Percentiles rank a stretch among this genome's conserved stretches.
Evolutionary conservation across 2,113 vertebrate genomes (phyloP).

Genomic region (Emydocephalus ijimae): DNA sequence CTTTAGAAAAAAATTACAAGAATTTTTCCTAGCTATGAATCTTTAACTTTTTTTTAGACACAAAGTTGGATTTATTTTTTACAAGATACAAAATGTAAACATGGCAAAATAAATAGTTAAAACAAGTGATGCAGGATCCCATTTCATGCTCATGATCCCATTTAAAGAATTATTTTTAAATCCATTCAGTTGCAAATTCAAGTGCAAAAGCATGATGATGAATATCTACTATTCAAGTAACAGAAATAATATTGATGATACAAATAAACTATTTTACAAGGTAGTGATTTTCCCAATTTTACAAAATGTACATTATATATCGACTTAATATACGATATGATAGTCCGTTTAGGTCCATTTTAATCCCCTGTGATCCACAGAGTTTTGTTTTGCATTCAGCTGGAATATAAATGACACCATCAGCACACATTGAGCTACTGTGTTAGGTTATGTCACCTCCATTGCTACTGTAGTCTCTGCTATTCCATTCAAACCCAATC

Average conservation of each 20-base stretch:
- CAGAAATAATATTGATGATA: slow-evolving; percentile 96
- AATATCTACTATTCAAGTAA: slow-evolving; percentile 96
- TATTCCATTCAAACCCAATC: slow-evolving; percentile 85
- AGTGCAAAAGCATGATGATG: slow-evolving; percentile 96
- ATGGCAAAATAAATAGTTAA: slow-evolving; percentile 98
- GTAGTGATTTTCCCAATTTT: slow-evolving; percentile 94
- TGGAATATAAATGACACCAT: slow-evolving; percentile 62
- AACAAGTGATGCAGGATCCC: slow-evolving; percentile 88
- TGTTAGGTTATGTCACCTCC: slow-evolving; percentile 89
- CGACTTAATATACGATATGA: slow-evolving; percentile 77
- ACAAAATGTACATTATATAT: slow-evolving; percentile 94
- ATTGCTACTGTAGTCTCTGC: slow-evolving; percentile 91
- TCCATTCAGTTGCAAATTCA: slow-evolving; percentile 90
- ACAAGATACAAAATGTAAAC: slow-evolving; percentile 98
- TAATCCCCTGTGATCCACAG: slow-evolving; percentile 69
- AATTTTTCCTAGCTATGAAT: slow-evolving; percentile 86
- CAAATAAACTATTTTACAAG: slow-evolving; percentile 97
- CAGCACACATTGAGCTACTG: slow-evolving; percentile 60
- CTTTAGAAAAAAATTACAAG: slow-evolving; percentile 86
- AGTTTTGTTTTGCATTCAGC: slow-evolving; percentile 67
- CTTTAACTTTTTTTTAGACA: slow-evolving; percentile 84
- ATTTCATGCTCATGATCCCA: slow-evolving; percentile 92
- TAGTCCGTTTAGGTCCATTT: slow-evolving; percentile 74
- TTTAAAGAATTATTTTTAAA: slow-evolving; percentile 85
- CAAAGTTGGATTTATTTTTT: slow-evolving; percentile 92